Evolutionary conservation across 2,797 vertebrate genomes (phyloP).

Genomic region (Onychomys leucogaster): DNA sequence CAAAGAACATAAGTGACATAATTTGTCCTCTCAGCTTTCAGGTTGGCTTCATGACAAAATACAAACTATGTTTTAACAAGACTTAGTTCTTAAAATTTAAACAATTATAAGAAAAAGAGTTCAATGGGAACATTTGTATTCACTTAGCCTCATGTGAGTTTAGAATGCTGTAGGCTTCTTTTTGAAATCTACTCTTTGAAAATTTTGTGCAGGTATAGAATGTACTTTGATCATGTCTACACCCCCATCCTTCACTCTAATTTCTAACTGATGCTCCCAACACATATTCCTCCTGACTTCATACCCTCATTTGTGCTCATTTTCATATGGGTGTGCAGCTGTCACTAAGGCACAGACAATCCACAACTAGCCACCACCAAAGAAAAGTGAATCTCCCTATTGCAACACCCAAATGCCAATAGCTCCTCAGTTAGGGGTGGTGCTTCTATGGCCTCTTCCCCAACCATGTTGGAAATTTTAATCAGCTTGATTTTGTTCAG

Average conservation of each 20-base stretch:
- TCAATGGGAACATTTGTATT: not conserved
- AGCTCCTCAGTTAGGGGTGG: not conserved
- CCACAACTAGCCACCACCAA: not conserved
- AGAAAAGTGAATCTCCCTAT: not conserved
- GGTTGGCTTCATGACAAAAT: conserved; percentile 61
- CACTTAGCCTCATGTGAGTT: not conserved
- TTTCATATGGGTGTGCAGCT: not conserved
- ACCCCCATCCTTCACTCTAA: not conserved
- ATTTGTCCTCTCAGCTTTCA: conserved; percentile 55
- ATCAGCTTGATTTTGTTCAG: not conserved
- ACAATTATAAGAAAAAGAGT: not conserved
- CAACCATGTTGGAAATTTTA: not conserved
- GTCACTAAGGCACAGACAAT: not conserved
- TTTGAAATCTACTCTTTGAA: not conserved
- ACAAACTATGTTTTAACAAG: conserved; percentile 26
- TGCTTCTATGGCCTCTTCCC: not conserved
- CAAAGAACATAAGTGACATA: conserved; percentile 68
- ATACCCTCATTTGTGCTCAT: not conserved
- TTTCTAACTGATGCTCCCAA: not conserved
- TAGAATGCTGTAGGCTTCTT: not conserved
- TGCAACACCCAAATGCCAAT: not conserved
- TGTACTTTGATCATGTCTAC: not conserved
- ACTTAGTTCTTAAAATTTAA: conserved; percentile 53
- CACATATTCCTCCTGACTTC: not conserved
- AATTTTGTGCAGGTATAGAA: not conserved